Evolutionary conservation across 23 tunicate genomes (phyloP).

Genomic region (Pegea sp.): DNA sequence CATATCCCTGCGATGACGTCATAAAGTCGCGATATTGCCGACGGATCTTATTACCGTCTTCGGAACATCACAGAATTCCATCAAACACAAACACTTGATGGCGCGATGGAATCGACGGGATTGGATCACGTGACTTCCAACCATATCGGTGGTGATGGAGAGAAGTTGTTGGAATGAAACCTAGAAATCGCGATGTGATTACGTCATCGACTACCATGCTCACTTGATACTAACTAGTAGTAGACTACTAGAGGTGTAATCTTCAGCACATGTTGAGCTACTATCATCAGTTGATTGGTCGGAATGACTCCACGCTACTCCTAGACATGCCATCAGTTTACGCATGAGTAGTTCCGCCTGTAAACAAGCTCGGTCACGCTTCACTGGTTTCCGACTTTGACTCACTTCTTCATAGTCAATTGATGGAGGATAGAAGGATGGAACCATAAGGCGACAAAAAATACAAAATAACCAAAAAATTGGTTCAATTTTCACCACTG

Average conservation of each 20-base stretch:
- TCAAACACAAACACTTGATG: background rate
- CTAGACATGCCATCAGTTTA: background rate
- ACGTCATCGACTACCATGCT: background rate
- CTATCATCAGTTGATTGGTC: background rate
- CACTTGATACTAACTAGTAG: constrained; percentile 1
- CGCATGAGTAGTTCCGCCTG: background rate
- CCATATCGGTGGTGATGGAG: background rate
- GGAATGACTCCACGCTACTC: background rate
- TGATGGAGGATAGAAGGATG: background rate
- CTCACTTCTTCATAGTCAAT: background rate
- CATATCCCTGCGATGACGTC: background rate
- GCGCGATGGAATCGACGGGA: background rate
- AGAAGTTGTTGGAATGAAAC: background rate
- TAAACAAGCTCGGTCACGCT: background rate
- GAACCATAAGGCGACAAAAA: background rate
- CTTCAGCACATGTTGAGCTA: background rate
- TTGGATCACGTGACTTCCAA: background rate
- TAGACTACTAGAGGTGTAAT: background rate
- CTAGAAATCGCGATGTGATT: background rate
- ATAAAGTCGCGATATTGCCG: no score
- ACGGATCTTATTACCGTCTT: background rate
- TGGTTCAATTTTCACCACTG: background rate
- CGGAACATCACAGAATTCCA: background rate
- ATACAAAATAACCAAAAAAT: background rate
- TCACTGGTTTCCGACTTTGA: background rate